Base-by-base conservation (phyloP, 1,140 invertebrate species). In the Drosophila varians region DNA sequence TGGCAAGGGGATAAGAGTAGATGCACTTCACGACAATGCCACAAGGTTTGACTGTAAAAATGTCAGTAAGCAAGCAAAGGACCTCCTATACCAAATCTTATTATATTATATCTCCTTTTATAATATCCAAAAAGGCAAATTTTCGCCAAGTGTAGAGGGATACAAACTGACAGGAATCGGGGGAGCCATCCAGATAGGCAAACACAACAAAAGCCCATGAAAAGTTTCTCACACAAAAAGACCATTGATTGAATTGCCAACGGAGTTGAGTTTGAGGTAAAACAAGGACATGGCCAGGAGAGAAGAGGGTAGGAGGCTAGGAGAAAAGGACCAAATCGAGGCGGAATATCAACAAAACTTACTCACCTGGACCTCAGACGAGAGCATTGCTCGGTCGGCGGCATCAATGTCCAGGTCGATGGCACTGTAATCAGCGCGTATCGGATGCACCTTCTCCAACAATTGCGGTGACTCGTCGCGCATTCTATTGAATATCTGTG, bases 391-490 rank as follows among this genome's bases (percentile, higher is more conserved):
- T 73, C 87, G 69, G 73, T 90, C 80, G 74, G 66, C 61, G 54
- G 84, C 14, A 92, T 91, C 94, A 5, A 96, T 90, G 3, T 95
- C 98, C 26, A 99, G 92, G 65, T 95, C 94, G 8, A 96, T 94
- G 60, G 94, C 91, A 45, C 95, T 93, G 5, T 99, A 95, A 92
- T 99, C 97, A 12, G 98, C 98, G 18, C 93, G 92, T 8, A 99
- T 92, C 0, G 96, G 93, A 36, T 94, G 92, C 3, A 99, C 89
- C 88, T 97, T 98, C 16, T 94, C 91, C 56, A 96, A 94, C 45
- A 93, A 78, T 48, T 94, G 92, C 0, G 93, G 93, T 11, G 92
- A 91, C 26, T 93, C 91, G 16, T 92, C 92, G 66, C 93, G 94
- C 2, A 97, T 80, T 53, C 90, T 92, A 56, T 96, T 93, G 86